phyloP scores from a whole-genome alignment of 2,113 vertebrate species.

The Prionailurus viverrinus region DNA sequence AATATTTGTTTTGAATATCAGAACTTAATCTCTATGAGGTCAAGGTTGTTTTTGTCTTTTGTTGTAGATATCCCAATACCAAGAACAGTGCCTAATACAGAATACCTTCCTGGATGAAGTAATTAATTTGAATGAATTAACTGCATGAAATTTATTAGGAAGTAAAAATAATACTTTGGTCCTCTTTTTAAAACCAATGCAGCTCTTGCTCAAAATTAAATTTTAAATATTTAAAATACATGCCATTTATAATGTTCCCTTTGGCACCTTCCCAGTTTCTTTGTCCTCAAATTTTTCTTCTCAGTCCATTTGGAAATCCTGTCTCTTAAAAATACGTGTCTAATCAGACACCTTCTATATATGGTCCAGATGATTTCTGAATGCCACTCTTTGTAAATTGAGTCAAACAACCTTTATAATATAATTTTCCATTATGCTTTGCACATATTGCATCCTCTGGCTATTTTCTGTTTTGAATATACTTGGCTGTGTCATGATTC shows the following conservation, averaged over 20 bases:
- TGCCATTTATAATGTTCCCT: background rate
- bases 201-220: conserved; percentile 5
- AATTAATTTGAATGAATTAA: background rate
- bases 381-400: background rate
- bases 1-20: conserved; percentile 32
- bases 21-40: background rate
- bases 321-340: conserved; percentile 15
- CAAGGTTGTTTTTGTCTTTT: conserved; percentile 7
- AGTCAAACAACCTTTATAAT: background rate
- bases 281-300: background rate
- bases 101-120: conserved; percentile 16
- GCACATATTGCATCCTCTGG: background rate
- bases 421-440: background rate
- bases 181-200: background rate
- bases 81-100: background rate
- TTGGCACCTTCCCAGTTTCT: background rate
- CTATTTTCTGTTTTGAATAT: conserved; percentile 11
- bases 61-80: background rate
- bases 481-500: background rate
- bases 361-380: background rate
- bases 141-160: background rate
- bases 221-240: background rate
- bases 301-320: background rate
- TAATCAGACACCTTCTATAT: background rate
- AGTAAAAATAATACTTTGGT: background rate